phyloP scores from a whole-genome alignment of 2,113 vertebrate species.

The Pholis gunnellus region DNA sequence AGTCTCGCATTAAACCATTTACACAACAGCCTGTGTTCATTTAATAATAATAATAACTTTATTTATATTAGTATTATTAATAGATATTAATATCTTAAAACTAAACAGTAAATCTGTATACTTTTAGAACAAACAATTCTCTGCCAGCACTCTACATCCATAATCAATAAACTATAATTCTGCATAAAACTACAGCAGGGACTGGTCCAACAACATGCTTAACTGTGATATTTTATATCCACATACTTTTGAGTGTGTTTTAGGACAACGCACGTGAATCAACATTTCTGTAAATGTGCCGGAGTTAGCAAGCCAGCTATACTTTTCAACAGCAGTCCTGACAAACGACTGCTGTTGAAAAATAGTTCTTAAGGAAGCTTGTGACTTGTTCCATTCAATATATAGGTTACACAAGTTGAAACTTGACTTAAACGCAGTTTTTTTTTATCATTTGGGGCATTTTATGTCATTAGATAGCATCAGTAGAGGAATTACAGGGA shows the following conservation, averaged over 20 bases:
- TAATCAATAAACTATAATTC: neutral
- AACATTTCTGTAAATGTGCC: neutral
- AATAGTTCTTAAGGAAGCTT: too few species aligned
- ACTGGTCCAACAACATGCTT: neutral
- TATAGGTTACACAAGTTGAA: neutral
- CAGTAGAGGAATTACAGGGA: neutral
- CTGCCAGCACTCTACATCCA: neutral
- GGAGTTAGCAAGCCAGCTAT: neutral
- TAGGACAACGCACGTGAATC: neutral
- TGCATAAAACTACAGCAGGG: neutral
- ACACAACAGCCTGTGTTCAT: neutral
- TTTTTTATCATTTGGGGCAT: neutral
- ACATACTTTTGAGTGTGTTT: neutral
- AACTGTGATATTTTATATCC: neutral
- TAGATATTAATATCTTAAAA: neutral
- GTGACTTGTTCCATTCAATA: neutral
- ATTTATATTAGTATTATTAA: too few species aligned
- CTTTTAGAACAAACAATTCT: too few species aligned
- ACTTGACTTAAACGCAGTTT: neutral
- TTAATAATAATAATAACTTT: neutral
- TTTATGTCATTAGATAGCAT: neutral
- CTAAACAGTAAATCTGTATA: neutral
- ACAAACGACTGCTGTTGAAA: too few species aligned
- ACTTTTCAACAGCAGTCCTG: neutral
- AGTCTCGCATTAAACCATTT: too few species aligned